Base-by-base conservation (phyloP, 2,888 invertebrate genomes). In the Netelia fuscicornis region DNA sequence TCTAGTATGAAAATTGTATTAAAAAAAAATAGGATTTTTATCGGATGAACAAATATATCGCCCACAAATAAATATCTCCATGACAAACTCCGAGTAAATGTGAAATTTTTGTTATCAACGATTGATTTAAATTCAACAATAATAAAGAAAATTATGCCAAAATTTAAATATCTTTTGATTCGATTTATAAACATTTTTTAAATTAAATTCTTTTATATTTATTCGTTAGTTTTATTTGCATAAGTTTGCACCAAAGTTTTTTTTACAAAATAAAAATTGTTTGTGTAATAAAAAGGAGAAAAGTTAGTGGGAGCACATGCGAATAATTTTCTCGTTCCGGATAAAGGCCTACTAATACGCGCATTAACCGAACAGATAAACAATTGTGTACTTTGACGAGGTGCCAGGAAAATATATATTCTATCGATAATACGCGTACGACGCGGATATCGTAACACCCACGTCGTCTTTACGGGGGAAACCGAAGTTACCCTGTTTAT, bases 331-430 rank as follows among this genome's bases (percentile, higher is more conserved):
- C 48, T 48, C 48, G 48, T 48, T 13, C 48, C 10, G 13, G 3
- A 48, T 48, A 13, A 10, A 48, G 48, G 48, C 48, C 11, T 48
- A 48, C 48, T 13, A 48, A 48, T 48, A 56, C 25, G 52, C 6
- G 25, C 25, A 20, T 52, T 17, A 42, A 70, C n/a, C 37, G 62
- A 42, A 17, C 17, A 17, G 65, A 58, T 44, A 67, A 72, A 72
- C 65, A 71, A 72, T 42, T 42, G 82, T 72, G 58, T 52, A 60
- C 76, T 72, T 71, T 77, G 82, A 82, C 72, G 77, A 77, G 42
- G 65, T 77, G 82, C 82, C 82, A 77, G 62, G 44, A 67, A 60
- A 67, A 77, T 81, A 65, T 82, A 82, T 77, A 75, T 62, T 44
- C 44, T 52, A 71, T 82, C 82, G 76, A 77, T 64, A 42, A 23